phyloP scores from a whole-genome alignment of 2,797 vertebrate species.

The Typhlichthys subterraneus region DNA sequence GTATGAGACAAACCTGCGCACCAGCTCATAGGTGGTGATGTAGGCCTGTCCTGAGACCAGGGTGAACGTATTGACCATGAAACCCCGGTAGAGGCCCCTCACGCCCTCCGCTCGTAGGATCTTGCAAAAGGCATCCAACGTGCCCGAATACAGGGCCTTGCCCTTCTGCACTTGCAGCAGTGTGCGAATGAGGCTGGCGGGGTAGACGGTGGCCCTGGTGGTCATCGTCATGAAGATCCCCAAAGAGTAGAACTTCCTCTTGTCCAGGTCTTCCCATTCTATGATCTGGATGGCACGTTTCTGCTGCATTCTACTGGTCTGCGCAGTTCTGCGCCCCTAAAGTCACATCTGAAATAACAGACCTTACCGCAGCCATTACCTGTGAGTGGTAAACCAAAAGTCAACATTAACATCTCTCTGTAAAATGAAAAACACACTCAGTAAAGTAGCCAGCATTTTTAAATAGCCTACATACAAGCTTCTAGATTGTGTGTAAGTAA shows the following conservation, averaged over 20 bases:
- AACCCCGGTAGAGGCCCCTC: constrained; percentile 90
- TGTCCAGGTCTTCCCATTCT: constrained; percentile 98
- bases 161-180: constrained; percentile 94
- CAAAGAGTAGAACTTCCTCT: constrained; percentile 94
- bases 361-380: constrained; percentile 27
- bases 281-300: constrained; percentile 95
- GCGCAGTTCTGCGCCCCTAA: constrained; percentile 39
- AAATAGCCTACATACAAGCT: background rate
- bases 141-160: constrained; percentile 90
- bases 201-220: constrained; percentile 93
- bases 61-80: constrained; percentile 94
- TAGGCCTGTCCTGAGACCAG: constrained; percentile 94
- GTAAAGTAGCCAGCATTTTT: background rate
- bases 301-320: constrained; percentile 65
- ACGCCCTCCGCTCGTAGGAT: constrained; percentile 87
- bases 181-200: constrained; percentile 93
- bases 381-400: constrained; percentile 17
- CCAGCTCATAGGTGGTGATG: constrained; percentile 95
- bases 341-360: constrained; percentile 26
- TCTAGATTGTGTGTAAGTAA: background rate
- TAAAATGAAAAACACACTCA: background rate
- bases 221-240: constrained; percentile 95
- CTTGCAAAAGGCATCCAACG: constrained; percentile 91
- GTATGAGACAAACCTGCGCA: constrained; percentile 86
- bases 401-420: background rate